phyloP scores from a whole-genome alignment of 2,113 vertebrate genomes.

The Lonchura striata region DNA sequence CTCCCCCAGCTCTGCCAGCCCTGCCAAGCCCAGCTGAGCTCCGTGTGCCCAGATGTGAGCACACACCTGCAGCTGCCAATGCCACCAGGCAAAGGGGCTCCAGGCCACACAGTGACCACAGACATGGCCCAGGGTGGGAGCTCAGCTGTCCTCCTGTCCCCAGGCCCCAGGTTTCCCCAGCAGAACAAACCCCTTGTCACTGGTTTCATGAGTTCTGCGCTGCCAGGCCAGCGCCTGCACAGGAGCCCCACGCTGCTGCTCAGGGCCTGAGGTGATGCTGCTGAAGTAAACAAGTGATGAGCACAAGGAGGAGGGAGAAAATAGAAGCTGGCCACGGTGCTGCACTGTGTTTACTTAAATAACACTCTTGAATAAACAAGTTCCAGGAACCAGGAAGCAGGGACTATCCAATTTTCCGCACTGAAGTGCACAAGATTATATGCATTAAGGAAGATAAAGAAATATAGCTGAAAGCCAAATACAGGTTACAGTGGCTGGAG shows the following conservation, averaged over 20 bases:
- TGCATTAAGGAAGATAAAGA: conserved; percentile 27
- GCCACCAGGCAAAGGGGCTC: not conserved
- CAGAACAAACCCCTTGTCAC: not conserved
- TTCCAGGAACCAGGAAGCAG: not conserved
- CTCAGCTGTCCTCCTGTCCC: not conserved
- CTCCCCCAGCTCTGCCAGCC: not conserved
- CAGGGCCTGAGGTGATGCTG: not conserved
- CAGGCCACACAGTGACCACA: not conserved
- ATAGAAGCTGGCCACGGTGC: not conserved
- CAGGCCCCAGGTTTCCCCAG: not conserved
- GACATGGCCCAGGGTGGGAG: not conserved
- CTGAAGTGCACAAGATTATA: not conserved
- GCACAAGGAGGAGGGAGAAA: not conserved
- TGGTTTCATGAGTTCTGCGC: not conserved
- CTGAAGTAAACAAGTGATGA: not conserved
- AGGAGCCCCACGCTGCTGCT: not conserved
- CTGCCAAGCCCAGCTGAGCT: not conserved
- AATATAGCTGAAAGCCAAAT: conserved; percentile 41
- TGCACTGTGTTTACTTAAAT: not conserved
- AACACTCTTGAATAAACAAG: not conserved
- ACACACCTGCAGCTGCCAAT: not conserved
- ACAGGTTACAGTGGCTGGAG: conserved; percentile 41
- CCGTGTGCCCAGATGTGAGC: not conserved
- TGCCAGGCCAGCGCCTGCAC: not conserved
- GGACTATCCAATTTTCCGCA: not conserved